Percentiles rank a stretch among this genome's conserved stretches.
Evolutionary conservation across 2,113 vertebrate genomes (phyloP).

Genomic region (Sinocyclocheilus grahami): DNA sequence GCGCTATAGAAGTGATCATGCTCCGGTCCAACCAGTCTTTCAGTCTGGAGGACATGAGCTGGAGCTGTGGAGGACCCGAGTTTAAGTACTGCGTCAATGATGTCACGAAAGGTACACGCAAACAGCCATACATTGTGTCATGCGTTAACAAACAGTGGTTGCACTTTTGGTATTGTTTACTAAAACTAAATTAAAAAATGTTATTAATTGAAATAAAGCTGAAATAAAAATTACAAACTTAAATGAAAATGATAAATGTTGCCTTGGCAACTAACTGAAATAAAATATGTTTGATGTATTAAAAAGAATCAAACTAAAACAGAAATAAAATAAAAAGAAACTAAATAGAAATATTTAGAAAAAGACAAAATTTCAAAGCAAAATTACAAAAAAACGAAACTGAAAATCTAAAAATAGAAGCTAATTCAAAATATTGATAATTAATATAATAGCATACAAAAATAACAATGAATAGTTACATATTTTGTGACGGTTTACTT

Average conservation of each 20-base stretch:
- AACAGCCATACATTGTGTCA: neutral
- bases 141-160: too few species aligned
- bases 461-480: neutral
- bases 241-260: neutral
- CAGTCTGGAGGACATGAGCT: conserved; percentile 92
- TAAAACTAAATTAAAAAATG: neutral
- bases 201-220: neutral
- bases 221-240: neutral
- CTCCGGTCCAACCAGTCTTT: conserved; percentile 96
- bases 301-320: too few species aligned
- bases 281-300: too few species aligned
- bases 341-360: too few species aligned
- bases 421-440: neutral
- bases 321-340: too few species aligned
- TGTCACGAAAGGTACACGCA: conserved; percentile 85
- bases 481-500: neutral
- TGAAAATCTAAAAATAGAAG: neutral
- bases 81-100: conserved; percentile 92
- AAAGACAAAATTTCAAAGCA: too few species aligned
- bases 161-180: neutral
- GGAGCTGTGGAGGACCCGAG: conserved; percentile 88
- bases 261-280: too few species aligned
- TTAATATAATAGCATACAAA: neutral
- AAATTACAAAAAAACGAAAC: neutral
- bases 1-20: conserved; percentile 98